phyloP scores from a whole-genome alignment of 2,888 invertebrate genomes.

The Taphrorychus bicolor region DNA sequence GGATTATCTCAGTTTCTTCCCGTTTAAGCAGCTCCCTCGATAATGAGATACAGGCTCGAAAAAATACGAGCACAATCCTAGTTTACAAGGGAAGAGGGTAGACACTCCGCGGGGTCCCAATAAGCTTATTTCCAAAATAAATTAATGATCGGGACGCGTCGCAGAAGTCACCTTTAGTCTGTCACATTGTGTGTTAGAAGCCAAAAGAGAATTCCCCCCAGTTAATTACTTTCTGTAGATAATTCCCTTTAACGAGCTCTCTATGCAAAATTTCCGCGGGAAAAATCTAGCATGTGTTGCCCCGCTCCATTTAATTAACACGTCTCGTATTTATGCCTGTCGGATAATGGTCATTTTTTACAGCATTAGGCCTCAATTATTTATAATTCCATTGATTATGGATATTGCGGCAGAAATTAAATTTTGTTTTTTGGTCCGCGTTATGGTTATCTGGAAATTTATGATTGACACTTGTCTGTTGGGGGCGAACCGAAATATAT shows the following conservation, averaged over 20 bases:
- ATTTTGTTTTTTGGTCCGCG: neutral
- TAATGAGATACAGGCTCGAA: slow-evolving; percentile 55
- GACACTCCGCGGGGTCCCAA: slow-evolving; percentile 51
- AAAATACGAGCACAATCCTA: slow-evolving; percentile 47
- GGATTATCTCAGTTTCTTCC: slow-evolving; percentile 57
- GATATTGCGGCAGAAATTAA: neutral
- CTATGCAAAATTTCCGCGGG: slow-evolving; percentile 55
- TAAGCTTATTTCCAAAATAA: slow-evolving; percentile 62
- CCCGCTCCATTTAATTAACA: slow-evolving; percentile 41
- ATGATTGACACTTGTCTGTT: neutral
- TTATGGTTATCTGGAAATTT: slow-evolving; percentile 7
- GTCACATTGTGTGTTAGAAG: slow-evolving; percentile 60
- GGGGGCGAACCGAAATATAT: neutral
- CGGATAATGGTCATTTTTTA: slow-evolving; percentile 41
- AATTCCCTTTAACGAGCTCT: slow-evolving; percentile 60
- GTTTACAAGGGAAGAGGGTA: slow-evolving; percentile 35
- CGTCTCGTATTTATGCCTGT: slow-evolving; percentile 38
- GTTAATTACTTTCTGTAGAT: slow-evolving; percentile 59
- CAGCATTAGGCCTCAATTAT: slow-evolving; percentile 37
- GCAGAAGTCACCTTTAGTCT: slow-evolving; percentile 59
- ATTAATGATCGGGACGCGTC: slow-evolving; percentile 60
- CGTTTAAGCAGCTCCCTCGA: slow-evolving; percentile 55
- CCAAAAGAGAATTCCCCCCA: slow-evolving; percentile 50
- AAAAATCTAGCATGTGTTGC: slow-evolving; percentile 45
- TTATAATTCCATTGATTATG: neutral